A percentile compares a stretch with the other conserved stretches of the same genome.
These are phyloP conservation scores for Heliconius hortense DNA, from an alignment of 2,888 invertebrate species.

Conservation along the genomic window DNA sequence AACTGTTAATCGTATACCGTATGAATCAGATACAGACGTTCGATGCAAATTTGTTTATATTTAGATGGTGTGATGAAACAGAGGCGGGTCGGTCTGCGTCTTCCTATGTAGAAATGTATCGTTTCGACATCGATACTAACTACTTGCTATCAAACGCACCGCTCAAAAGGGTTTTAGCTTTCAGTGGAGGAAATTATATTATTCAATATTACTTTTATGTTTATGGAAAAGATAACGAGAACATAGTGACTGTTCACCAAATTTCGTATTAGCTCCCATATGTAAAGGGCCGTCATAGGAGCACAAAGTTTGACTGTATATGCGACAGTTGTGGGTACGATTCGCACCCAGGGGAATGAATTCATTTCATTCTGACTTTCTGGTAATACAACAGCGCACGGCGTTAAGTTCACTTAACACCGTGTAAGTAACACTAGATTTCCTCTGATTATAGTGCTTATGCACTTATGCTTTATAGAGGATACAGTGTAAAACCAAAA, in stretches of 20 bases:
- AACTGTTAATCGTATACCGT: background rate
- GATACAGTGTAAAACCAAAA: background rate
- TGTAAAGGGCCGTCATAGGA: too few relatives aligned
- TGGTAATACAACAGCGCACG: background rate
- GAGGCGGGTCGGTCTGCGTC: background rate
- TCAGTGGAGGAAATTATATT: background rate
- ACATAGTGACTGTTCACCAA: too few relatives aligned
- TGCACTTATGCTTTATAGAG: too few relatives aligned
- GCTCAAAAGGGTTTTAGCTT: background rate
- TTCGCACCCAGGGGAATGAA: too few relatives aligned
- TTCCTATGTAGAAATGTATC: constrained; percentile 4
- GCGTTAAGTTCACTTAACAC: background rate
- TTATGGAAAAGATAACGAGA: background rate
- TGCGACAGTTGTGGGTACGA: too few relatives aligned
- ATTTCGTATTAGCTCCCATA: too few relatives aligned
- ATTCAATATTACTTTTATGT: background rate
- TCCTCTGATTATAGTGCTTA: too few relatives aligned
- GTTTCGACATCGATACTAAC: constrained; percentile 5
- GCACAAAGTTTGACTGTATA: too few relatives aligned
- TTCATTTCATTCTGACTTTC: too few relatives aligned
- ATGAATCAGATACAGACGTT: constrained; percentile 2
- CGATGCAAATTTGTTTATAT: constrained; percentile 24
- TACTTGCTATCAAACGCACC: constrained; percentile 8
- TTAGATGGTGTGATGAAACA: constrained; percentile 30
- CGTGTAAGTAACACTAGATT: too few relatives aligned